Evolutionary conservation across 2,888 invertebrate genomes (phyloP), one percentile per base, ranked within the genome.

Genomic region (Phrixothrix hirtus): DNA sequence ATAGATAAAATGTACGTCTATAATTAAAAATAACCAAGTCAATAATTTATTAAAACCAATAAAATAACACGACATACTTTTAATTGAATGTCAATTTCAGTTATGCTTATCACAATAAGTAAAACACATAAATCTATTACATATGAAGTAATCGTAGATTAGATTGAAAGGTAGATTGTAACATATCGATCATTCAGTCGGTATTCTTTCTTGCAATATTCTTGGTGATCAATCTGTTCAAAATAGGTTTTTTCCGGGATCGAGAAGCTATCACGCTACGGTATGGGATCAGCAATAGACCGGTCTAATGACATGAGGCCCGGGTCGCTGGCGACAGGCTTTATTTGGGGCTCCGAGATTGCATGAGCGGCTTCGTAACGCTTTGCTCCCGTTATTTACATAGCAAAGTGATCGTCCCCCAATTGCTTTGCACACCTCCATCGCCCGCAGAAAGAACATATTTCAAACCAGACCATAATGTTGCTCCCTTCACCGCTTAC

Each of bases 251-350:
- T 50, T 50, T 52, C 41, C 26, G 39, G 54, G 45, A 27, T 48
- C 53, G 47, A 47, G 25, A 37, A 36, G 46, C 47, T 46, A 48
- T 61, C 58, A 45, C 57, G 53, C 52, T 45, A 52, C 58, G 55
- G 55, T 57, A 59, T 57, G 55, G 39, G 49, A 43, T 43, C 51
- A 34, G 39, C 42, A 39, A 35, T 26, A 29, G 50, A 35, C 42
- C 55, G 55, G 38, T 51, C 38, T 55, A 55, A 55, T 51, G 55
- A 51, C 43, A 55, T 50, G 48, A 55, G 45, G 42, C 51, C 46
- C 51, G 55, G 49, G 55, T 49, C 49, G 29, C 45, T 41, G 38
- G 47, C 51, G 29, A 43, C 43, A 39, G 36, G 47, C 55, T 55
- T 51, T 51, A 55, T 55, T 55, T 55, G 51, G 51, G 38, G 46